These are phyloP conservation scores for Archips xylosteana DNA, from an alignment of 2,888 invertebrate species.

Conservation along the genomic window DNA sequence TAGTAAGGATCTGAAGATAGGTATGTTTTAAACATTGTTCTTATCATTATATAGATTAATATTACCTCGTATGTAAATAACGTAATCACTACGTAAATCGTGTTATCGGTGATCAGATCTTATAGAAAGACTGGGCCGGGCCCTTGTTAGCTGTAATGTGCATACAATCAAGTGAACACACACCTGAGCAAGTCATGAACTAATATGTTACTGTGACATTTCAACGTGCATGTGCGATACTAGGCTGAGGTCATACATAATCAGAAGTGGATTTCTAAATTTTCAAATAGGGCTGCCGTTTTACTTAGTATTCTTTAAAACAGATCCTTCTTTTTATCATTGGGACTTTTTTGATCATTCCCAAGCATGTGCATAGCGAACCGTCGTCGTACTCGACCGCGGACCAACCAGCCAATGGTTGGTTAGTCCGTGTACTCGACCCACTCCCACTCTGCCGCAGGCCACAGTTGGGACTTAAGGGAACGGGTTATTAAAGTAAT, in stretches of 20 bases:
- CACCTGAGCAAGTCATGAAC: constrained; percentile 43
- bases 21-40: not conserved
- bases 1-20: no score
- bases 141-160: constrained; percentile 31
- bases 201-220: constrained; percentile 38
- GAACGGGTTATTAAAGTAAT: no score
- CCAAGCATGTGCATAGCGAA: not conserved
- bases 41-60: constrained; percentile 4
- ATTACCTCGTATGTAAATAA: constrained; percentile 27
- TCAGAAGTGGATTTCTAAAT: constrained; percentile 27
- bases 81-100: constrained; percentile 16
- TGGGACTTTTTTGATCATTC: not conserved
- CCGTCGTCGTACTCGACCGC: no score
- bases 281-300: constrained; percentile 36
- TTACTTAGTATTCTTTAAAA: not conserved
- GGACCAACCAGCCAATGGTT: no score
- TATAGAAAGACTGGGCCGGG: constrained; percentile 14
- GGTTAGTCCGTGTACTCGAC: no score
- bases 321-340: not conserved
- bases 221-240: constrained; percentile 38
- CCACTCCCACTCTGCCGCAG: no score
- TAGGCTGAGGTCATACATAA: constrained; percentile 38
- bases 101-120: constrained; percentile 28
- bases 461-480: no score
- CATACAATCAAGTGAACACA: constrained; percentile 37